phyloP scores from a whole-genome alignment of 2,797 vertebrate genomes.

The Gymnopithys bicolor region DNA sequence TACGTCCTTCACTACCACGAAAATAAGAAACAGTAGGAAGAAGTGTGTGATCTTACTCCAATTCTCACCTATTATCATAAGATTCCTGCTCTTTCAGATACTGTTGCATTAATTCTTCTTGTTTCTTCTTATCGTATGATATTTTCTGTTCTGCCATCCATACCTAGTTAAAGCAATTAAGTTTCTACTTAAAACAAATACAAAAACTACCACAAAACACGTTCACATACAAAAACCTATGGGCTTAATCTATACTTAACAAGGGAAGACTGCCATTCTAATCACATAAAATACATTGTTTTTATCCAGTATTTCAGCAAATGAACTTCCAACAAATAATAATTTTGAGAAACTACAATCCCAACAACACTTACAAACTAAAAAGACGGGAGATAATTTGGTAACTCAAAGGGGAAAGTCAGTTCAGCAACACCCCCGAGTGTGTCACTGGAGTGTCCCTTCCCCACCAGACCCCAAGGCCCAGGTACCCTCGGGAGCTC shows the following conservation, averaged over 20 bases:
- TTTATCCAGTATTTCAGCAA: background rate
- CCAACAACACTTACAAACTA: background rate
- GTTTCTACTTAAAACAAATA: background rate
- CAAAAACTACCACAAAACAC: background rate
- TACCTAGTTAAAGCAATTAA: conserved; percentile 82
- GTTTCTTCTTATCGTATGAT: conserved; percentile 95
- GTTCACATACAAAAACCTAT: background rate
- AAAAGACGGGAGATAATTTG: accelerated
- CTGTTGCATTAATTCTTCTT: conserved; percentile 97
- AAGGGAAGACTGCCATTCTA: background rate
- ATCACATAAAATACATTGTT: accelerated
- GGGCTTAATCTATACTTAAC: background rate
- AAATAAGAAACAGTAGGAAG: background rate
- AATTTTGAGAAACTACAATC: background rate
- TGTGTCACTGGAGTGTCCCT: accelerated
- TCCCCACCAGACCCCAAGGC: accelerated
- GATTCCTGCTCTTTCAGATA: conserved; percentile 97
- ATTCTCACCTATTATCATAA: conserved; percentile 93
- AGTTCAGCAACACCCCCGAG: background rate
- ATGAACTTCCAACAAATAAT: background rate
- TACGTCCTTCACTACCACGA: background rate
- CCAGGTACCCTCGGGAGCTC: accelerated
- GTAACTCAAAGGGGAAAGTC: accelerated
- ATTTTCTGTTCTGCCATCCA: conserved; percentile 99
- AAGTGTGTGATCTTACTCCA: background rate